Evolutionary conservation across 2,113 vertebrate genomes (phyloP), one percentile per base, ranked within the genome.

Genomic region (Clarias magur): DNA sequence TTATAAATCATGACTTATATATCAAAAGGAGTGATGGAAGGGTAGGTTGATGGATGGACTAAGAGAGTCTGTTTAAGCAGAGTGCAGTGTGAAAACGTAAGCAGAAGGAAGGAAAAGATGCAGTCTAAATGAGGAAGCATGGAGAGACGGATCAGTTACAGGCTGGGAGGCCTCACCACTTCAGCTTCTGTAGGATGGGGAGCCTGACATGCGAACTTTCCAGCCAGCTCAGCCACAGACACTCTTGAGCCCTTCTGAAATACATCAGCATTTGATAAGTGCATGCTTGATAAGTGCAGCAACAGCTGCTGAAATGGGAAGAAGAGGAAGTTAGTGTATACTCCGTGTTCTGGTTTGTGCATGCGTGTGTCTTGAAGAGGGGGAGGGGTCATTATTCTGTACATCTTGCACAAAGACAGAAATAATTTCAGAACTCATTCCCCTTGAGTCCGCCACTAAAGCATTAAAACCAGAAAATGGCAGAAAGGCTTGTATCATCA

Each of bases 171-270:
- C 85, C 93, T 93, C 89, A 94, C 94, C 3, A 54, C 84, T 85
- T 93, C 89, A 0, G 80, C 67, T 6, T 21, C 87, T 16, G 82
- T 76, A 25, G 86, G 75, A 1, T 68, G 60, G 0, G 91, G 21
- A 2, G 79, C 65, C 85, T 90, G 54, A 78, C 4, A 85, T 83
- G 87, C 91, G 70, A 95, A 95, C 78, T 76, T 91, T 87, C 93
- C 93, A 53, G 94, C 93, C 1, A 95, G 92, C 83, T 95, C 92
- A 84, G 94, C 93, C 86, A 95, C 94, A 1, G 94, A 94, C 83
- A 86, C 89, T 10, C 88, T 92, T 48, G 92, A 87, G 85, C 92
- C 85, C 34, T 93, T 92, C 94, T 94, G 89, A 82, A 90, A 91
- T 82, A 86, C 68, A 91, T 65, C 72, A 85, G 68, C 27, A 15